A percentile compares a stretch with the other conserved stretches of the same genome.
Evolutionary conservation across 23 tunicate species (phyloP).

Genomic region (Diplosoma virens): DNA sequence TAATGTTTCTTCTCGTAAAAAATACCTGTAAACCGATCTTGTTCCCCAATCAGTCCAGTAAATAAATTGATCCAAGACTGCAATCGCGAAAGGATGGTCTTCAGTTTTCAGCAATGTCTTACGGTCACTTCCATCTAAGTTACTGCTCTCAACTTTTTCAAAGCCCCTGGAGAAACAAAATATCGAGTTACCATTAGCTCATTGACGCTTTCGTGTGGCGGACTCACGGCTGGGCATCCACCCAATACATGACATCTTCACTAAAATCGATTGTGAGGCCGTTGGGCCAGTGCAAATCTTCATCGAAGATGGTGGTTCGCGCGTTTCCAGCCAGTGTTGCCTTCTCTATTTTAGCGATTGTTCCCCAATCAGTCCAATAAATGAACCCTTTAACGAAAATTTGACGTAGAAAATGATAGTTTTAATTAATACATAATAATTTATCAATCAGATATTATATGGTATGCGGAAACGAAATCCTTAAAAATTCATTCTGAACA

Average conservation of each 20-base stretch:
- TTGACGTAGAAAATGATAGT: too few species aligned
- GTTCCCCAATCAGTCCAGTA: conserved; percentile 93
- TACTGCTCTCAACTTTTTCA: conserved; percentile 69
- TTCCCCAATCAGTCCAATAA: conserved; percentile 88
- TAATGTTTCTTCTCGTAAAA: too few species aligned
- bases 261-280: conserved; percentile 71
- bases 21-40: conserved; percentile 60
- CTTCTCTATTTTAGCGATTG: conserved; percentile 57
- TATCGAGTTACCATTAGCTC: neutral
- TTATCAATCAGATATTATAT: too few species aligned
- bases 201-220: neutral
- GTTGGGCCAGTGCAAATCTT: conserved; percentile 70
- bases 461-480: too few species aligned
- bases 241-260: conserved; percentile 76
- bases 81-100: conserved; percentile 79
- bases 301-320: conserved; percentile 32
- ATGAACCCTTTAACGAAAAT: too few species aligned
- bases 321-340: conserved; percentile 81
- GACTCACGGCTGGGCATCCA: conserved; percentile 84
- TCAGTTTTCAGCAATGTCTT: conserved; percentile 36
- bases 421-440: too few species aligned
- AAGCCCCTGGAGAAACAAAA: conserved; percentile 22
- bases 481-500: too few species aligned
- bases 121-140: conserved; percentile 66
- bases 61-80: conserved; percentile 56